Conservation (phyloP, 2,797 vertebrate species). For the Phataginus tricuspis region DNA sequence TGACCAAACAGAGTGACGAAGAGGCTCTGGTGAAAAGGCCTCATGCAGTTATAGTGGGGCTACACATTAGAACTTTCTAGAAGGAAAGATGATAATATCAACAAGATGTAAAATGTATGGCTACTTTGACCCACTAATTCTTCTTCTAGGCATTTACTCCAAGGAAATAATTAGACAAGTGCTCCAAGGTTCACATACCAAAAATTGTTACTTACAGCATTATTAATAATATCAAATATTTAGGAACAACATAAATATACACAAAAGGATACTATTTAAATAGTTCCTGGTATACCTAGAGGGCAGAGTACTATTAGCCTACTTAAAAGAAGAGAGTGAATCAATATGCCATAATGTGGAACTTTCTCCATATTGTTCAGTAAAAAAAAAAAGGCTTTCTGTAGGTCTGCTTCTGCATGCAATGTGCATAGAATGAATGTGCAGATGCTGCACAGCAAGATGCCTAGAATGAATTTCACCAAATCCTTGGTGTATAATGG, state of each 20-base stretch:
- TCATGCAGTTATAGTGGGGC: background rate
- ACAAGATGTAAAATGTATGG: background rate
- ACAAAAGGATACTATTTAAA: slow-evolving; percentile 6
- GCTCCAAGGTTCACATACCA: background rate
- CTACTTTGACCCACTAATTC: background rate
- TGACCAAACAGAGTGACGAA: background rate
- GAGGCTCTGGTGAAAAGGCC: background rate
- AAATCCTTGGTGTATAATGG: rapidly evolving
- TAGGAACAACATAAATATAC: slow-evolving; percentile 1
- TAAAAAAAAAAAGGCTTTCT: background rate
- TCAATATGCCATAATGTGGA: background rate
- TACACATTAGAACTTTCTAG: background rate
- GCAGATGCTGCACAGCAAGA: rapidly evolving
- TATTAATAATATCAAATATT: slow-evolving; percentile 47
- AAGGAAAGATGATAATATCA: background rate
- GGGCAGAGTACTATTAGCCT: background rate
- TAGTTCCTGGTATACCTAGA: background rate
- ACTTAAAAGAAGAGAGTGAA: background rate
- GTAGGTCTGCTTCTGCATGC: rapidly evolving
- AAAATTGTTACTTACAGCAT: background rate
- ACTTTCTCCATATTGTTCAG: background rate
- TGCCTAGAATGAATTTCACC: background rate
- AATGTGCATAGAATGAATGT: rapidly evolving
- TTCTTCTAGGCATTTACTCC: slow-evolving; percentile 35
- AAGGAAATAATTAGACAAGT: slow-evolving; percentile 43